Percentiles rank a stretch among this genome's conserved stretches.
phyloP scores from a whole-genome alignment of 2,888 invertebrate genomes.

The Chymomyza fuscimana region DNA sequence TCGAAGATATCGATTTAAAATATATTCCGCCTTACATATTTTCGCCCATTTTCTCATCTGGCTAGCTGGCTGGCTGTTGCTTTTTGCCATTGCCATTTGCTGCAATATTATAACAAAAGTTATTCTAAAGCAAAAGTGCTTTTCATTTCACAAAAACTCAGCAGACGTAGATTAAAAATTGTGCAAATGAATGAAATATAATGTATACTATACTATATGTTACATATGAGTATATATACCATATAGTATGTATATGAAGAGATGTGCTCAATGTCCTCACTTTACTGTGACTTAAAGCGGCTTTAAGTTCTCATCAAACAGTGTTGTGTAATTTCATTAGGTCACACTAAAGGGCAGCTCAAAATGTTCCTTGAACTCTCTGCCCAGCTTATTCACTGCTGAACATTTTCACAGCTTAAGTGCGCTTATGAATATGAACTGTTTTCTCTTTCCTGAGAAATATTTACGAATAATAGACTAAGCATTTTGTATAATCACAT shows the following conservation, averaged over 20 bases:
- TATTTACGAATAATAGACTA: neutral
- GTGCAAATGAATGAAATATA: conserved; percentile 15
- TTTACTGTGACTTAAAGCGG: neutral
- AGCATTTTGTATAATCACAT: conserved; percentile 21
- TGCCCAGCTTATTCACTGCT: neutral
- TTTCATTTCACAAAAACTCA: conserved; percentile 23
- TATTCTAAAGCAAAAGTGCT: conserved; percentile 46
- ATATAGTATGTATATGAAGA: neutral
- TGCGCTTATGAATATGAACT: neutral
- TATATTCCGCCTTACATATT: too few relatives aligned
- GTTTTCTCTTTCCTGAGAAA: neutral
- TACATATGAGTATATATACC: too few relatives aligned
- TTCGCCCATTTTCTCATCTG: conserved; percentile 7
- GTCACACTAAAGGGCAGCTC: neutral
- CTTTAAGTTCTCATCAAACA: neutral
- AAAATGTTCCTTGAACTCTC: neutral
- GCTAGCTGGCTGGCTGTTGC: conserved; percentile 41
- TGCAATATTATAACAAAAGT: conserved; percentile 63
- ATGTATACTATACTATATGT: neutral
- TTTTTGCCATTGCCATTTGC: conserved; percentile 50
- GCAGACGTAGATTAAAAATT: conserved; percentile 44
- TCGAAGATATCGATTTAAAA: too few relatives aligned
- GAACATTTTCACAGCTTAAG: neutral
- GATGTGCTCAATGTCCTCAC: neutral
- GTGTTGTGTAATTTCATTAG: neutral